Conservation (phyloP, 2,113 vertebrate species). For the Cryptomyrus ogoouensis region DNA sequence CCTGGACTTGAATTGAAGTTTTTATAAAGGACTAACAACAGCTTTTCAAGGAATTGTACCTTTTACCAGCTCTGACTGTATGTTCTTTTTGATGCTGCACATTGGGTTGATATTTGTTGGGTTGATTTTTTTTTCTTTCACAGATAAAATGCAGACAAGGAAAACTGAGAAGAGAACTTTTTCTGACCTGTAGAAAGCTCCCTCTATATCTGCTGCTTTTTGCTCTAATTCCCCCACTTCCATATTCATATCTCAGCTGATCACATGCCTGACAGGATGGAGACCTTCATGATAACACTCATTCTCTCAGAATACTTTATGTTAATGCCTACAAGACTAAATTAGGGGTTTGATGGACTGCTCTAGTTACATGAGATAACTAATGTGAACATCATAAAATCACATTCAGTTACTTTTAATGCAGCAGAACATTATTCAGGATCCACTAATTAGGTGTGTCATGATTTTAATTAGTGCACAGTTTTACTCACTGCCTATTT, state of each 20-base stretch:
- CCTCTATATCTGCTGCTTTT: not conserved
- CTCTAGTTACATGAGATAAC: not conserved
- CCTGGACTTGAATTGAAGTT: not conserved
- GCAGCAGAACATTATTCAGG: constrained; percentile 12
- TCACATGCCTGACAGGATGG: not conserved
- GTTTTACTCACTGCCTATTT: not conserved
- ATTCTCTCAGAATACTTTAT: not conserved
- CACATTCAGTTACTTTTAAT: constrained; percentile 6
- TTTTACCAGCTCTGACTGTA: not conserved
- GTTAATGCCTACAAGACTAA: not conserved
- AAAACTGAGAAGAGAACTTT: not conserved
- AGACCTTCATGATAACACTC: not conserved
- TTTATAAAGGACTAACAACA: not conserved
- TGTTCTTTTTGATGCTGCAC: not conserved
- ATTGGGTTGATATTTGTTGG: not conserved
- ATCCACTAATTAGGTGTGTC: constrained; percentile 13
- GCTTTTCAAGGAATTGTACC: not conserved
- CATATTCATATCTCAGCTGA: not conserved
- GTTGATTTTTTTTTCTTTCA: not conserved
- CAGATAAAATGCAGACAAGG: not conserved
- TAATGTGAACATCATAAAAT: constrained; percentile 2
- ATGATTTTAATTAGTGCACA: constrained; percentile 6
- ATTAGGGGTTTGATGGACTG: not conserved
- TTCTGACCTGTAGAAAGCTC: not conserved
- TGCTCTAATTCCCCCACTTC: not conserved